Evolutionary conservation across 2,888 invertebrate species (phyloP), one percentile per base, ranked within the genome.

Genomic region (Nysson spinosus): DNA sequence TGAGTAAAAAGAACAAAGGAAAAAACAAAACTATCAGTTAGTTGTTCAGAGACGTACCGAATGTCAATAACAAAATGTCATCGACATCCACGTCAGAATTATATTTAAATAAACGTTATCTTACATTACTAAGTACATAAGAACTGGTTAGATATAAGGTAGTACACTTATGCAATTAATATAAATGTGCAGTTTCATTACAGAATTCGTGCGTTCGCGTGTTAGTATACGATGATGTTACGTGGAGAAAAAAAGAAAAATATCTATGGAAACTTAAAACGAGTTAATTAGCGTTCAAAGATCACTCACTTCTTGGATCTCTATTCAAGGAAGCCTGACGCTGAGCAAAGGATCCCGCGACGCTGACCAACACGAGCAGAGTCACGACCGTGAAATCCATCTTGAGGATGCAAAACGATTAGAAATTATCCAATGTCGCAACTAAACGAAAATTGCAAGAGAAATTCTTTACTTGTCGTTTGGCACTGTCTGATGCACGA

Each of bases 321-420:
- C 69, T 55, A 22, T 26, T 1, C 9, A 14, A 34, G 1, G 39
- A 26, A 3, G 37, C 20, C 11, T 24, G 42, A 2, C 35, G 24
- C 0, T 64, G 47, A 11, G 50, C 58, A 28, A 60, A 39, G 4
- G 63, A 68, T 65, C 68, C 69, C 9, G 58, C 52, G 12, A 72
- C 42, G 60, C 44, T 24, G 35, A 72, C n/a, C 7, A 77, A 6
- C 43, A 72, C 46, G 22, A 78, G 35, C 47, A 77, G 42, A 7
- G 58, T 17, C 35, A 64, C 49, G 42, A 74, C 63, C 64, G 61
- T 75, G 37, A 42, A 72, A 74, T 74, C 69, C 78, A 79, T 79
- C 54, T 40, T 58, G 3, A 7, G 19, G 4, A 14, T 28, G 19
- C 11, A 19, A 22, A 34, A 28, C 47, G 35, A 40, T 20, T 12